Percentiles rank a stretch among this genome's conserved stretches.
Conservation (phyloP, 2,113 vertebrate species). For the Oceanodroma tethys region DNA sequence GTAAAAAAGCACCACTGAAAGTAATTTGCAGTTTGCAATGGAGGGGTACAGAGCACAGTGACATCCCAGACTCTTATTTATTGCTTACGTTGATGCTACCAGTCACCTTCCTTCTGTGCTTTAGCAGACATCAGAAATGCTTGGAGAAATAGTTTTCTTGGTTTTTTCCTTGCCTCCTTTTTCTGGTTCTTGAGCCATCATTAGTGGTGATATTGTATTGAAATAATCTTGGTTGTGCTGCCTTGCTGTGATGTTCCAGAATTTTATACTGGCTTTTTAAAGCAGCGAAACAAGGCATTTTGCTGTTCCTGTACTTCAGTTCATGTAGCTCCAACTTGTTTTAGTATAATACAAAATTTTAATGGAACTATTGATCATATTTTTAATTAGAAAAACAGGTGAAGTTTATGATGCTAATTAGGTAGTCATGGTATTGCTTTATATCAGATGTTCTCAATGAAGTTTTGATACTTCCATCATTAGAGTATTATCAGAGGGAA, state of each 20-base stretch:
- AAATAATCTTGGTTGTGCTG: constrained; percentile 60
- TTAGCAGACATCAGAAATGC: constrained; percentile 72
- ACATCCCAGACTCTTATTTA: constrained; percentile 20
- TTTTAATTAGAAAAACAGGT: not conserved
- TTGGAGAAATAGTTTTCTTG: constrained; percentile 61
- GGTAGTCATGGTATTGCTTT: not conserved
- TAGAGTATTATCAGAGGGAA: not conserved
- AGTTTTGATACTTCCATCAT: not conserved
- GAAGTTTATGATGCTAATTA: not conserved
- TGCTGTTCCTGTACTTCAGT: not conserved
- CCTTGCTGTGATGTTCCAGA: not conserved
- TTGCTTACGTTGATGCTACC: constrained; percentile 74
- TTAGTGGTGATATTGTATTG: constrained; percentile 56
- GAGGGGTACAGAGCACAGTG: not conserved
- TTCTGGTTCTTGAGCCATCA: constrained; percentile 54
- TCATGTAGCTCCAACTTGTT: not conserved
- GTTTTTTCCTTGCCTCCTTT: constrained; percentile 44
- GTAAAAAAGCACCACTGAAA: constrained; percentile 25
- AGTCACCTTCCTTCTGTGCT: constrained; percentile 66
- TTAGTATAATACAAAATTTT: not conserved
- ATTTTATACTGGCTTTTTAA: not conserved
- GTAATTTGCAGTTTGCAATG: constrained; percentile 12
- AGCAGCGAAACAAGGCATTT: not conserved
- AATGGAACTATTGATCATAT: not conserved
- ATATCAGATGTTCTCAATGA: not conserved